Conservation (phyloP, 2,888 invertebrate species). For the Drosophila tripunctata region DNA sequence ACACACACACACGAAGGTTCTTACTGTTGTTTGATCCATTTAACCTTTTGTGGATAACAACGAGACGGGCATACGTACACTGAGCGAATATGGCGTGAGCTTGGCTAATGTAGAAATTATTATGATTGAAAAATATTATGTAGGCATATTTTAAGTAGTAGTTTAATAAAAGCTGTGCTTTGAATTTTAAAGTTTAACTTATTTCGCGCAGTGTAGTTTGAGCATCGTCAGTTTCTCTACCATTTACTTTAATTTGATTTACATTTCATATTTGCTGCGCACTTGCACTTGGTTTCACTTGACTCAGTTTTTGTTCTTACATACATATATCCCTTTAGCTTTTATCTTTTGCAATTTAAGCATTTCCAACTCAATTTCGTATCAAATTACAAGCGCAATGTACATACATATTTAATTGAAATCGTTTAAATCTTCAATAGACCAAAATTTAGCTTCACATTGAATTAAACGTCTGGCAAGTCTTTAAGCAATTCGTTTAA, state of each 20-base stretch:
- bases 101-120: no score
- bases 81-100: neutral
- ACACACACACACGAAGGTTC: constrained; percentile 35
- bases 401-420: constrained; percentile 24
- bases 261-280: constrained; percentile 17
- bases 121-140: no score
- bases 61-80: neutral
- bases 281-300: constrained; percentile 23
- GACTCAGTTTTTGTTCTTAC: neutral
- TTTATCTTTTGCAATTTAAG: neutral
- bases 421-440: neutral
- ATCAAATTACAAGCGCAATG: neutral
- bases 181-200: no score
- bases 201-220: no score
- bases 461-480: constrained; percentile 1
- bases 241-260: constrained; percentile 52
- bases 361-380: neutral
- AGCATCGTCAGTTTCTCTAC: constrained; percentile 18
- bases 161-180: no score
- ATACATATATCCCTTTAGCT: constrained; percentile 1
- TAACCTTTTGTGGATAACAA: constrained; percentile 23
- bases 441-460: neutral
- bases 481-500: neutral
- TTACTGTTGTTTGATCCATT: constrained; percentile 37
- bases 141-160: no score